A percentile compares a stretch with the other conserved stretches of the same genome.
phyloP scores from a whole-genome alignment of 2,888 invertebrate genomes.

The Timema podura region DNA sequence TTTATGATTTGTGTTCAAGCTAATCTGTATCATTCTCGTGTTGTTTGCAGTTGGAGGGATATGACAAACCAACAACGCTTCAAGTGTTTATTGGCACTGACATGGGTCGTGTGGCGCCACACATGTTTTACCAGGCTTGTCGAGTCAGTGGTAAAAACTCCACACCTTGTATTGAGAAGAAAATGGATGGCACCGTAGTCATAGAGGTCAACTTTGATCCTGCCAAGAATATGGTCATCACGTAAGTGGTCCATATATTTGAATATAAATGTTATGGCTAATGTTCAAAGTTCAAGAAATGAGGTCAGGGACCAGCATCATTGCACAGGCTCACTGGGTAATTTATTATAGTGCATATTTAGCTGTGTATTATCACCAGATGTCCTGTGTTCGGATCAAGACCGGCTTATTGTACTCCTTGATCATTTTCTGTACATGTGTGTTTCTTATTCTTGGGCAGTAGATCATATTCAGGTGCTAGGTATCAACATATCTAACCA shows the following conservation, averaged over 20 bases:
- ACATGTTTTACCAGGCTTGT: conserved; percentile 97
- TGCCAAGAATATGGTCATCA: conserved; percentile 83
- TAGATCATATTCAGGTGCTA: no score
- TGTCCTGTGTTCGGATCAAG: no score
- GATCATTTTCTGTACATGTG: no score
- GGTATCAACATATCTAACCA: no score
- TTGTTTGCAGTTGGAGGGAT: conserved; percentile 66
- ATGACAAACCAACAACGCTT: conserved; percentile 78
- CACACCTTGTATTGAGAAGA: conserved; percentile 83
- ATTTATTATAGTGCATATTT: no score
- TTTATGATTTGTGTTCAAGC: not conserved
- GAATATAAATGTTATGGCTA: no score
- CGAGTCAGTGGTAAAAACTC: conserved; percentile 95
- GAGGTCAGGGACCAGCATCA: no score
- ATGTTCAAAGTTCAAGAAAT: no score
- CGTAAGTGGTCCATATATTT: conserved; percentile 43
- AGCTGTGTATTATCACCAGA: no score
- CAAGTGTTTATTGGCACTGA: conserved; percentile 94
- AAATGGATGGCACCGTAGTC: conserved; percentile 90
- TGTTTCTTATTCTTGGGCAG: no score
- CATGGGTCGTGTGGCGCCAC: conserved; percentile 83
- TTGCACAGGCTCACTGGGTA: no score
- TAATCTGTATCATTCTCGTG: not conserved
- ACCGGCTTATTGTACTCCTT: no score
- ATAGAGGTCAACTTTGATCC: conserved; percentile 91